Base-by-base conservation (phyloP, 2,113 vertebrate species). In the Phalacrocorax pelagicus region DNA sequence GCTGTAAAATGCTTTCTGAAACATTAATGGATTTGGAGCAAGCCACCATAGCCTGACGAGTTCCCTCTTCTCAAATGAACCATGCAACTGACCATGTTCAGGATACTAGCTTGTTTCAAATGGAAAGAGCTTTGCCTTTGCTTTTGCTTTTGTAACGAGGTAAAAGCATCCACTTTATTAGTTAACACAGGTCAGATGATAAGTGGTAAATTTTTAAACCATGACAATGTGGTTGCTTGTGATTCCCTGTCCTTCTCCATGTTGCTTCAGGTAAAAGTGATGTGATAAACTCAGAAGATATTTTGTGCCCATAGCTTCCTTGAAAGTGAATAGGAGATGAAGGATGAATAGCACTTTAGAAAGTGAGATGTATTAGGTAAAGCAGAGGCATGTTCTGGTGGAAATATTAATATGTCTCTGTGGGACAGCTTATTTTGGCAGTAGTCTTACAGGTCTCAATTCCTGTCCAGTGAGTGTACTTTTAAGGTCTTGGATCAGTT, bases 1-100 rank as follows among this genome's bases (percentile, higher is more conserved):
- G 90, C 66, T 97, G 67, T 62, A 65, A 94, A 92, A 59, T 62
- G 65, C 80, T 84, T 78, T 93, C 85, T 97, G 83, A 95, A 94
- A 83, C 86, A 90, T 87, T 93, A 95, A 96, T 95, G 92, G 93
- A 72, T 94, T 92, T 94, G 85, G 90, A 97, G 79, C 90, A 93
- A 88, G 26, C 87, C 54, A 86, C 92, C 34, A 79, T 55, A 49
- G 30, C 46, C 78, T 78, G 58, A 49, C 24, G 67, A 74, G 15
- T n/a, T 79, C 12, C 27, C 22, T 77, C 49, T 82, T 79, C 80
- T 88, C 30, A 57, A 17, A 61, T 8, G 49, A 93, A 17, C 57
- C 47, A 11, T 0, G 0, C 12, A 21, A 47, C 44, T 38, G 58
- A 36, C 36, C 40, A 17, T 1, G 5, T 42, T 46, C 47, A 32